Percentiles rank a stretch among this genome's conserved stretches.
Evolutionary conservation across 2,888 invertebrate genomes (phyloP).

Genomic region (Meta bourneti): DNA sequence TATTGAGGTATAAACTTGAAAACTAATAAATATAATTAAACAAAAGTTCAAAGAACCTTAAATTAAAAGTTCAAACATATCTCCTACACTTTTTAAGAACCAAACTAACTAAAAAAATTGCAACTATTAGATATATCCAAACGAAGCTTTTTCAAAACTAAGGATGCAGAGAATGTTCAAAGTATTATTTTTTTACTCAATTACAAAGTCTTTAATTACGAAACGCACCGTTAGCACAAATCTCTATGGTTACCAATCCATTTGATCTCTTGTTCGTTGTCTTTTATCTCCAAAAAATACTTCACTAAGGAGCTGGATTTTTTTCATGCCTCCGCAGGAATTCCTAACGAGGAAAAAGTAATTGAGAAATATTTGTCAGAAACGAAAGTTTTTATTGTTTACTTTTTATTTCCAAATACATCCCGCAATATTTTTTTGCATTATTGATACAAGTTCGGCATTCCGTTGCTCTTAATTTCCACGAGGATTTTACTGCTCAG

Average conservation of each 20-base stretch:
- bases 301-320: not conserved
- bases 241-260: not conserved
- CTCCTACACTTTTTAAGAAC: no score
- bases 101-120: no score
- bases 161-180: no score
- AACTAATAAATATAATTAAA: no score
- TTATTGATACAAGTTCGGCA: not conserved
- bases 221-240: not conserved
- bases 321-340: not conserved
- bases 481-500: not conserved
- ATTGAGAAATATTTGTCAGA: not conserved
- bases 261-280: not conserved
- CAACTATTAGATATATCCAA: no score
- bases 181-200: no score
- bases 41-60: no score
- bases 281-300: not conserved
- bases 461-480: not conserved
- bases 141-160: no score
- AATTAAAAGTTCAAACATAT: no score
- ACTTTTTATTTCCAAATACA: not conserved
- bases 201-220: not conserved
- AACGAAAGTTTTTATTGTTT: not conserved
- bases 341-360: not conserved
- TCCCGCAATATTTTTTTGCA: not conserved
- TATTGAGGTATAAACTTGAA: no score